Evolutionary conservation across 2,797 vertebrate genomes (phyloP), one percentile per base, ranked within the genome.

Genomic region (Phyllotis vaccarum): DNA sequence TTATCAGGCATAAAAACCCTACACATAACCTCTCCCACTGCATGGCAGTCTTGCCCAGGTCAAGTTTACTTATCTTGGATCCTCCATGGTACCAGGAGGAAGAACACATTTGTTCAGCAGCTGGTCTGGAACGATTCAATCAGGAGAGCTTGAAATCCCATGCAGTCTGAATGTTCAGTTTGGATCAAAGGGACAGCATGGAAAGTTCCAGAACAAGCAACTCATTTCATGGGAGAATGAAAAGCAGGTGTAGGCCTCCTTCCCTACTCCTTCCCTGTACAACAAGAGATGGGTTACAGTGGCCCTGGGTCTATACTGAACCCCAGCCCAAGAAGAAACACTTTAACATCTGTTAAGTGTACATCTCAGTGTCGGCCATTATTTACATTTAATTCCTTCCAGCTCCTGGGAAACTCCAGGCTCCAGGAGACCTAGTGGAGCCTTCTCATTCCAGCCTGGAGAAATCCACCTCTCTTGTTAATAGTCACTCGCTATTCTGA

Each of bases 121-220:
- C 56, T 75, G 90, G 80, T 3, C 9, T n/a, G 52, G 60, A 40
- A 52, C 31, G 9, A 40, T 40, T 62, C 64, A 29, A 7, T 70
- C 22, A 75, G 87, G 4, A 43, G 62, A 68, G 21, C 64, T 81
- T 78, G 79, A 56, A 72, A 49, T 46, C 37, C 40, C 2, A 11
- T 10, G 29, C 40, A 70, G 52, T 85, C 62, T 49, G 83, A 91
- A 40, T 21, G 74, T 75, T 66, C 37, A 27, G 83, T 34, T 43
- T 27, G 12, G 96, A 93, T 96, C 90, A 96, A 95, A 96, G 95
- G 37, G 68, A 56, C 56, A 60, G 34, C 0, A 0, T 17, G 66
- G 86, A 75, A 86, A 95, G 68, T 83, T 90, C 74, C 66, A 76
- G 68, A 76, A 95, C 85, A 87, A 81, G 86, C 49, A 90, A 70